Conservation (phyloP, 2,888 invertebrate species). For the Drosophila putrida region DNA sequence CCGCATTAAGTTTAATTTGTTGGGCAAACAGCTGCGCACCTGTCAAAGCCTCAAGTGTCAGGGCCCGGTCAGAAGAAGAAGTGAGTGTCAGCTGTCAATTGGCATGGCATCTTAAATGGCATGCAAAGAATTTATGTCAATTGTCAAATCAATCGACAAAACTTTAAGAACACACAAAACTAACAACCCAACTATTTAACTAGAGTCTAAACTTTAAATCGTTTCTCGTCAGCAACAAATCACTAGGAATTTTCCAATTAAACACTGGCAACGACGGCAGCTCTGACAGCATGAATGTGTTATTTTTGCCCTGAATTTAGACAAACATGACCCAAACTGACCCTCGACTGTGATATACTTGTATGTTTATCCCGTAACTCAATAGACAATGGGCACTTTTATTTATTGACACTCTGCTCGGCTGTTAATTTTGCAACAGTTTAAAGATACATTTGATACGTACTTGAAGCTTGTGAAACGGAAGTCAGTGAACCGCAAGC, state of each 20-base stretch:
- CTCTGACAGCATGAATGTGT: slow-evolving; percentile 19
- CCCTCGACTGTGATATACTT: slow-evolving; percentile 38
- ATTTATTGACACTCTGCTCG: slow-evolving; percentile 33
- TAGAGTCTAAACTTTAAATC: not conserved
- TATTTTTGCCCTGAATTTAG: slow-evolving; percentile 50
- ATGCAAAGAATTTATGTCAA: slow-evolving; percentile 51
- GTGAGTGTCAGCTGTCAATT: slow-evolving; percentile 50
- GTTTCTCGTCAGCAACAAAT: slow-evolving; percentile 38
- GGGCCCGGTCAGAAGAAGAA: slow-evolving; percentile 23
- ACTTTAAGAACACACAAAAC: not conserved
- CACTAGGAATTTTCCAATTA: slow-evolving; percentile 67
- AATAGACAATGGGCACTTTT: slow-evolving; percentile 26
- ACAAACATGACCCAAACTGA: slow-evolving; percentile 51
- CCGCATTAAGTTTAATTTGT: slow-evolving; percentile 81
- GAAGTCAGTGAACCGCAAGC: slow-evolving; percentile 10
- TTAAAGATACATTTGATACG: slow-evolving; percentile 34
- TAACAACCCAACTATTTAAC: slow-evolving; percentile 4
- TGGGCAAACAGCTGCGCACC: slow-evolving; percentile 69
- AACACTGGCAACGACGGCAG: slow-evolving; percentile 36
- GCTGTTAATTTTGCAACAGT: slow-evolving; percentile 27
- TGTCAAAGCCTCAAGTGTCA: slow-evolving; percentile 25
- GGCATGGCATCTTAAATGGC: slow-evolving; percentile 44
- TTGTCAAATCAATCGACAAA: slow-evolving; percentile 34
- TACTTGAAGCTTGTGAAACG: not conserved
- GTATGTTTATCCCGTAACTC: slow-evolving; percentile 19